phyloP scores from a whole-genome alignment of 1,140 invertebrate species.

The Babylonia areolata region DNA sequence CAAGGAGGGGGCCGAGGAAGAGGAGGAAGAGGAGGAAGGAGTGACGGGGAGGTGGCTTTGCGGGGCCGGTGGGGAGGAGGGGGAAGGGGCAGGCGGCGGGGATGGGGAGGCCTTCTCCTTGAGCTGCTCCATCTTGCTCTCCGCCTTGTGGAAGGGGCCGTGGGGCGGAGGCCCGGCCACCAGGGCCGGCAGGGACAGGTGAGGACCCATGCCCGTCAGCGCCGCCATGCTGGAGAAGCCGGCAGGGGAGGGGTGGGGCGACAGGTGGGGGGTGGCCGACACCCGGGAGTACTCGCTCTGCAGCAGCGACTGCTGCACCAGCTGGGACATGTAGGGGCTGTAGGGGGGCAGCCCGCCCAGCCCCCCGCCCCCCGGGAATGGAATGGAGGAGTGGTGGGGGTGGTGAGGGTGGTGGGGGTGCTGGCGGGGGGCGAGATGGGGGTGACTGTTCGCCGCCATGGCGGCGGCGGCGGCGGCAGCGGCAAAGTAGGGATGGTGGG shows the following conservation, averaged over 20 bases:
- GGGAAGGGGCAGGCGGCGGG: conserved; percentile 19
- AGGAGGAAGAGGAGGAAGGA: conserved; percentile 14
- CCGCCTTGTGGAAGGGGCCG: conserved; percentile 13
- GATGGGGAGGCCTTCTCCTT: conserved; percentile 34
- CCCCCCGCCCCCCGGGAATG: conserved; percentile 36
- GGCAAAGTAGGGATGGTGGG: conserved; percentile 54
- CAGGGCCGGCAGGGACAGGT: conserved; percentile 27
- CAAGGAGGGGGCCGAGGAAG: conserved; percentile 42
- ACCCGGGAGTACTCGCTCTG: conserved; percentile 42
- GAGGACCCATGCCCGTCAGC: conserved; percentile 8
- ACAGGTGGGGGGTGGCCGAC: conserved; percentile 19
- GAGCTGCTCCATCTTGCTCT: conserved; percentile 15
- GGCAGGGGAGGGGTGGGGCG: conserved; percentile 36
- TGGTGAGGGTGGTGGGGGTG: conserved; percentile 22
- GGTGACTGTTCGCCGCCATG: conserved; percentile 53
- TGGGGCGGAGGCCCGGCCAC: conserved; percentile 11
- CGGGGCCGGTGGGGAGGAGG: not conserved
- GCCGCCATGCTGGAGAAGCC: conserved; percentile 26
- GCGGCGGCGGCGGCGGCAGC: conserved; percentile 53
- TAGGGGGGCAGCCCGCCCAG: conserved; percentile 35
- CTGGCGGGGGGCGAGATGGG: conserved; percentile 15
- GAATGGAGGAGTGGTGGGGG: conserved; percentile 38
- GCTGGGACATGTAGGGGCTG: conserved; percentile 48
- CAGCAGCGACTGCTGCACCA: conserved; percentile 49
- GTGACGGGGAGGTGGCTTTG: conserved; percentile 36